phyloP scores from a whole-genome alignment of 2,113 vertebrate genomes.

The Daphoenositta chrysoptera region DNA sequence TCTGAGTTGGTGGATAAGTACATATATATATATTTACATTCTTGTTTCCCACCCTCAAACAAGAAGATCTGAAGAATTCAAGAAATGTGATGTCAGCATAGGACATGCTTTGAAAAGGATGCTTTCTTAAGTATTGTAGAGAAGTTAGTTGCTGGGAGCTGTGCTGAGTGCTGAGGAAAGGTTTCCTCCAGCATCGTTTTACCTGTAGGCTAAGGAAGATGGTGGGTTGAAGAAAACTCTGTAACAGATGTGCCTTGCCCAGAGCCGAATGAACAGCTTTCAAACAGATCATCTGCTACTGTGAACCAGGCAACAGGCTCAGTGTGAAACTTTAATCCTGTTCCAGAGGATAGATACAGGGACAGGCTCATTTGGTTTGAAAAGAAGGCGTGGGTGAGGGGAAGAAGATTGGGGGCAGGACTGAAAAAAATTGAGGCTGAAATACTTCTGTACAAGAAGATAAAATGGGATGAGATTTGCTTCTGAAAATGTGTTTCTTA shows the following conservation, averaged over 20 bases:
- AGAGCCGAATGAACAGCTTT: background rate
- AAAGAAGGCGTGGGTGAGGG: background rate
- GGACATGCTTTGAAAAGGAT: background rate
- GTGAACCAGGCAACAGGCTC: background rate
- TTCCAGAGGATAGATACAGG: background rate
- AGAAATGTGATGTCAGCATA: background rate
- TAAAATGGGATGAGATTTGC: background rate
- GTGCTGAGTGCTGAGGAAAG: background rate
- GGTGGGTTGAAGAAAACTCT: background rate
- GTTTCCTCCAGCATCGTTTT: background rate
- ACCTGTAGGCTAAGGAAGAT: background rate
- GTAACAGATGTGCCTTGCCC: background rate
- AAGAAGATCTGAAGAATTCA: background rate
- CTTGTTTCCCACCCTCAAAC: background rate
- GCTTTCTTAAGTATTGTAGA: background rate
- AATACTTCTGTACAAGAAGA: background rate
- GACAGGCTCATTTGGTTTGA: conserved; percentile 3
- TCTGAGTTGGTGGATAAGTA: background rate
- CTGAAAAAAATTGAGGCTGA: background rate
- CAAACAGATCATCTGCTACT: background rate
- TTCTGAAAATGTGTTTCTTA: background rate
- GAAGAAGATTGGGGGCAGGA: background rate
- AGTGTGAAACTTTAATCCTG: background rate
- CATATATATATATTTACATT: background rate
- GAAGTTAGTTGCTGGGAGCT: background rate